phyloP scores from a whole-genome alignment of 2,113 vertebrate genomes.

The Nematolebias whitei region DNA sequence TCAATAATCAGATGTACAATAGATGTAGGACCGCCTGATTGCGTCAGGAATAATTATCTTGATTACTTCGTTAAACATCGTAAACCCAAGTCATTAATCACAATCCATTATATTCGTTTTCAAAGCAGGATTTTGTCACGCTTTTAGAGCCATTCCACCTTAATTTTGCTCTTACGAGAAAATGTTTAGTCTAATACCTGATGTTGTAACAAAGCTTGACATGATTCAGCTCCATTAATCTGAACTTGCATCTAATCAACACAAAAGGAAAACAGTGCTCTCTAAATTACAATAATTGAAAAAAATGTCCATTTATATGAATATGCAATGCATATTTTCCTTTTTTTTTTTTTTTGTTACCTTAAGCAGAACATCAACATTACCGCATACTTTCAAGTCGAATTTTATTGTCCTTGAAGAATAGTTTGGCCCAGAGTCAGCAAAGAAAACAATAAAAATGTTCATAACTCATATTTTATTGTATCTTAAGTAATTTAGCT shows the following conservation, averaged over 20 bases:
- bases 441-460: neutral
- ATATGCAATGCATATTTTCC: too few relatives aligned
- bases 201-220: constrained; percentile 1
- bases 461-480: neutral
- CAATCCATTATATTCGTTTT: constrained; percentile 25
- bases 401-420: neutral
- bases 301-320: too few relatives aligned
- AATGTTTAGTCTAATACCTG: constrained; percentile 8
- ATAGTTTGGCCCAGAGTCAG: neutral
- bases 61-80: constrained; percentile 42
- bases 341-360: neutral
- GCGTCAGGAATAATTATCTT: constrained; percentile 37
- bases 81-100: constrained; percentile 20
- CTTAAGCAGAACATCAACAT: neutral
- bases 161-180: neutral
- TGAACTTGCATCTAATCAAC: neutral
- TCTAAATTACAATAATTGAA: too few relatives aligned
- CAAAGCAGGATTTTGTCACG: neutral
- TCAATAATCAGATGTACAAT: constrained; percentile 34
- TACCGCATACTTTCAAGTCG: neutral
- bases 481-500: neutral
- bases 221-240: neutral
- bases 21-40: constrained; percentile 11
- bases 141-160: neutral
- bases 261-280: neutral